phyloP scores from a whole-genome alignment of 2,797 vertebrate genomes.

The Ctenopoma multispine region DNA sequence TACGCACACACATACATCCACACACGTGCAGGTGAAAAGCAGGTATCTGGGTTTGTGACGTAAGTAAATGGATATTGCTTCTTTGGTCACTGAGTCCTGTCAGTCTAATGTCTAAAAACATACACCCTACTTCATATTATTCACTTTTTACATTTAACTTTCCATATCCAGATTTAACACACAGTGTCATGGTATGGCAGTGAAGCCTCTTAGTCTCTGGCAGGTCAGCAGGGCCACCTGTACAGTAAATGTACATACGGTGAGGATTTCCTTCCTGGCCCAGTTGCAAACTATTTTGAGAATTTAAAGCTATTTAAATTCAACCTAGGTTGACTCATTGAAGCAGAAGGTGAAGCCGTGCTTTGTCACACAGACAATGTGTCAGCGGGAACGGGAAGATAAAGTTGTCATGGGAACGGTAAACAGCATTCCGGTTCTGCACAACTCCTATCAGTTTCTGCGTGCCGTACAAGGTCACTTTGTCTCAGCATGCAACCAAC shows the following conservation, averaged over 20 bases:
- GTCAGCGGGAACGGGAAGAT: conserved; percentile 44
- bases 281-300: conserved; percentile 44
- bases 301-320: conserved; percentile 60
- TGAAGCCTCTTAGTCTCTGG: conserved; percentile 10
- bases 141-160: not conserved
- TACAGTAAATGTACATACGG: conserved; percentile 35
- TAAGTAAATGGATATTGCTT: conserved; percentile 20
- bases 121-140: not conserved
- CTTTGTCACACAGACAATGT: conserved; percentile 9
- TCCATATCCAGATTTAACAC: not conserved
- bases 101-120: conserved; percentile 19
- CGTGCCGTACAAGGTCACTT: conserved; percentile 54
- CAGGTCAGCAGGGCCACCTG: conserved; percentile 6
- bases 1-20: conserved; percentile 20
- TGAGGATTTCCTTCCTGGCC: conserved; percentile 52
- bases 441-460: conserved; percentile 40
- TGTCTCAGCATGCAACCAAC: conserved; percentile 75
- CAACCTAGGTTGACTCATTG: conserved; percentile 27
- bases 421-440: conserved; percentile 62
- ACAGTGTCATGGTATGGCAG: conserved; percentile 2
- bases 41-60: conserved; percentile 35
- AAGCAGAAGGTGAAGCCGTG: conserved; percentile 27
- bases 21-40: conserved; percentile 38
- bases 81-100: not conserved
- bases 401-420: conserved; percentile 37